Conservation (phyloP, 2,113 vertebrate genomes). For the Sapajus apella region DNA sequence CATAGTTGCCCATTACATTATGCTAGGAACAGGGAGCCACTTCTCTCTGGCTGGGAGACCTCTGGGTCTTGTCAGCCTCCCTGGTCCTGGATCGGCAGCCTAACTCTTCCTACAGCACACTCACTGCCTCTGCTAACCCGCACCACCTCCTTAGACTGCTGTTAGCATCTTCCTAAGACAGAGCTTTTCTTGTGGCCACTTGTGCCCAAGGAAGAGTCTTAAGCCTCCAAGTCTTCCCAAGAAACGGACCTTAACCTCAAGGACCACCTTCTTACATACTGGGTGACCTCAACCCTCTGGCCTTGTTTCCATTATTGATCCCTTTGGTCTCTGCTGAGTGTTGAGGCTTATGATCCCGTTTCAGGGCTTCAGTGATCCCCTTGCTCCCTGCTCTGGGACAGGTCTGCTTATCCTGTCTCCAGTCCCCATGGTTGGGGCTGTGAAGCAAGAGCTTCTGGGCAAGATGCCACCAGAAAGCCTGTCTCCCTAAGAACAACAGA, state of each 20-base stretch:
- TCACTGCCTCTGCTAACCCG: neutral
- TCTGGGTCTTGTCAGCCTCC: neutral
- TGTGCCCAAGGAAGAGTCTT: neutral
- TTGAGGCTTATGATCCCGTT: neutral
- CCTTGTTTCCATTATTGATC: neutral
- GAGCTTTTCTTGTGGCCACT: neutral
- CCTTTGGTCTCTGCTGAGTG: neutral
- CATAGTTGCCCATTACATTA: neutral
- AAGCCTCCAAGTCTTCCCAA: neutral
- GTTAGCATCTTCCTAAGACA: neutral
- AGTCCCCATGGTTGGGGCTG: neutral
- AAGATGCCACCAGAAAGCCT: neutral
- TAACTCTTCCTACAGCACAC: neutral
- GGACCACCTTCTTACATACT: neutral
- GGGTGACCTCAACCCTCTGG: neutral
- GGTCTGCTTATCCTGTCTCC: neutral
- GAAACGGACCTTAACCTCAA: neutral
- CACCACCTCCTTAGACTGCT: neutral
- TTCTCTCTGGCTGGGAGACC: neutral
- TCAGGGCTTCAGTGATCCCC: neutral
- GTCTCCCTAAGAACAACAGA: neutral
- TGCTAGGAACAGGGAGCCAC: neutral
- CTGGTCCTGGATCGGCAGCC: too few species aligned
- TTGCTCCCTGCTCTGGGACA: neutral
- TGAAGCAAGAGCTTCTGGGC: constrained; percentile 19